These are phyloP conservation scores for Phyllostomus hastatus DNA, from an alignment of 2,113 vertebrate species.

Conservation along the genomic window DNA sequence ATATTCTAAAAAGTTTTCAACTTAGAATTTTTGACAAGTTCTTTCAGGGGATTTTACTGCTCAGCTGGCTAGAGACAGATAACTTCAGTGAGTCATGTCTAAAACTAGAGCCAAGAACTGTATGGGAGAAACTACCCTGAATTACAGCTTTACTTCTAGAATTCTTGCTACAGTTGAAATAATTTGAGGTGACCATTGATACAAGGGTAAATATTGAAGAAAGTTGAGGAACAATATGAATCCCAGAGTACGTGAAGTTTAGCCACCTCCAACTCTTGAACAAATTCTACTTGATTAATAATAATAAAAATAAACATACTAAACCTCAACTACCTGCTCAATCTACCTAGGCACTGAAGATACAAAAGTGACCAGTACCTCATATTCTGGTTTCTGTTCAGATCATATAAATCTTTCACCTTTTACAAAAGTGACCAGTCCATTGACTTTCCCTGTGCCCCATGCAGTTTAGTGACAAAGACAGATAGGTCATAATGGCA, in stretches of 20 bases:
- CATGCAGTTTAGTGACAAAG: not conserved
- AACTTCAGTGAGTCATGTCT: not conserved
- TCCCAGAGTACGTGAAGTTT: not conserved
- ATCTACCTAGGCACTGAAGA: not conserved
- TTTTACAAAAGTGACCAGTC: no score
- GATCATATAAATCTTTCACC: no score
- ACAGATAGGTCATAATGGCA: not conserved
- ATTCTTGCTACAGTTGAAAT: not conserved
- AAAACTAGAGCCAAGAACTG: not conserved
- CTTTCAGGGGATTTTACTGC: not conserved
- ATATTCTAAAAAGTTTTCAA: not conserved
- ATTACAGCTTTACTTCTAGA: not conserved
- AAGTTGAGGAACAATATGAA: not conserved
- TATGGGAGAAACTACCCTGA: not conserved
- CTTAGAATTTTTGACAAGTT: not conserved
- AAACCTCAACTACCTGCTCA: not conserved
- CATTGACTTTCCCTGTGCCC: not conserved
- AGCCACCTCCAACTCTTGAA: not conserved
- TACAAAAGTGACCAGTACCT: not conserved
- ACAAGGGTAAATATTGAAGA: not conserved
- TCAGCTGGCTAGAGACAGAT: not conserved
- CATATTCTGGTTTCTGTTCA: no score
- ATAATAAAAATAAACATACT: slow-evolving; percentile 12
- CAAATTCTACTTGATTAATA: not conserved
- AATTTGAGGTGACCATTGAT: not conserved